Percentiles rank a stretch among this genome's conserved stretches.
Evolutionary conservation across 2,888 invertebrate genomes (phyloP).

Genomic region (Sphaerophoria taeniata): DNA sequence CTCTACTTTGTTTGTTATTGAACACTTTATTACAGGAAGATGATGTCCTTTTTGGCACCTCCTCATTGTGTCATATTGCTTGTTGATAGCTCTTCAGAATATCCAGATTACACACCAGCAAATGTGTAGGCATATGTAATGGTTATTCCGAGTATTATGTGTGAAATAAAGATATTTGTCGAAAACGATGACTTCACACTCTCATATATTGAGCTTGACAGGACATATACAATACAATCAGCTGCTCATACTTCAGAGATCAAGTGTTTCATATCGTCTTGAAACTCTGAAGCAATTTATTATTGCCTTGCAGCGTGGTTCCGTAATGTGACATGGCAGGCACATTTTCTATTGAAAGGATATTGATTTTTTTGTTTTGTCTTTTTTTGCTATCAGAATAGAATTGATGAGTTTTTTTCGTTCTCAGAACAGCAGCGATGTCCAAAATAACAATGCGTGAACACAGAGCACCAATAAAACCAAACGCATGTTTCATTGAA

Average conservation of each 20-base stretch:
- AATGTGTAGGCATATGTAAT: neutral
- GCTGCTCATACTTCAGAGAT: slow-evolving; percentile 8
- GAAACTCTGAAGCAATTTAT: slow-evolving; percentile 35
- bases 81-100: slow-evolving; percentile 18
- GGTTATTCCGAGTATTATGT: too few relatives aligned
- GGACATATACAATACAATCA: neutral
- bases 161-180: slow-evolving; percentile 29
- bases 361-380: slow-evolving; percentile 35
- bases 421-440: neutral
- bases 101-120: slow-evolving; percentile 6
- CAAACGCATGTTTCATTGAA: neutral
- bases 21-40: slow-evolving; percentile 16
- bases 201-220: neutral
- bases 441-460: slow-evolving; percentile 1
- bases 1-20: slow-evolving; percentile 7
- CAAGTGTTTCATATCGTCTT: slow-evolving; percentile 14
- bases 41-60: slow-evolving; percentile 14
- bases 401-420: neutral
- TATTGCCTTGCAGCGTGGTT: slow-evolving; percentile 29
- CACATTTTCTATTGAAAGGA: slow-evolving; percentile 18
- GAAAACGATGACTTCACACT: slow-evolving; percentile 26
- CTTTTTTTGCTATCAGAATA: neutral
- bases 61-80: slow-evolving; percentile 23
- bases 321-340: slow-evolving; percentile 10
- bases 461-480: neutral